Percentiles rank a stretch among this genome's conserved stretches.
These are phyloP conservation scores for Tupiocoris notatus DNA, from an alignment of 2,888 invertebrate species.

Conservation along the genomic window DNA sequence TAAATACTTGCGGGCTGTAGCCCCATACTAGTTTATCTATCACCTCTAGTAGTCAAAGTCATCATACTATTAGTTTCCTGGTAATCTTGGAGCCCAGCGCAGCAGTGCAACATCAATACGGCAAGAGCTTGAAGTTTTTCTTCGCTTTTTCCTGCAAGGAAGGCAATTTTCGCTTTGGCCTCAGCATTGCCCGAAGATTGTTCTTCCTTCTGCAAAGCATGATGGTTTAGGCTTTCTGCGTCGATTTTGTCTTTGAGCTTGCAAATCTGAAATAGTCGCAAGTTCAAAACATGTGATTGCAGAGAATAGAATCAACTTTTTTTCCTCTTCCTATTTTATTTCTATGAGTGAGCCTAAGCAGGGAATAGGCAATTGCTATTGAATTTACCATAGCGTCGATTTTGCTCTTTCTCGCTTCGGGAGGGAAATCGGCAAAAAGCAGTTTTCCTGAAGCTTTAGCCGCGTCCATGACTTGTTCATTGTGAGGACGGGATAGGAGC, in stretches of 20 bases:
- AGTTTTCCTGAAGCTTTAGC: constrained; percentile 85
- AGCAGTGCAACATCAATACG: constrained; percentile 90
- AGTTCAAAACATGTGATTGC: background rate
- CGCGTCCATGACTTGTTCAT: constrained; percentile 79
- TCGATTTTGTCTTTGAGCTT: constrained; percentile 75
- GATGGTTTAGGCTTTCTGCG: constrained; percentile 61
- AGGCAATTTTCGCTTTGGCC: constrained; percentile 56
- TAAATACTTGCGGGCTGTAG: too few species aligned
- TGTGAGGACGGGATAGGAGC: constrained; percentile 55
- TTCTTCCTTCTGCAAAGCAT: constrained; percentile 57
- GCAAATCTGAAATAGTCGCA: constrained; percentile 62
- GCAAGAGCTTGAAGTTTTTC: constrained; percentile 87
- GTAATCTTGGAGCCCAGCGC: constrained; percentile 86
- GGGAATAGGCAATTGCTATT: too few species aligned
- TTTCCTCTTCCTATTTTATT: too few species aligned
- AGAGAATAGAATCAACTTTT: background rate
- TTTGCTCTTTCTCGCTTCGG: constrained; percentile 68
- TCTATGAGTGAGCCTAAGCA: too few species aligned
- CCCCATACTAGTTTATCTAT: background rate
- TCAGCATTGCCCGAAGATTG: constrained; percentile 53
- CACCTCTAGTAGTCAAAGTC: background rate
- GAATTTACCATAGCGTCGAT: constrained; percentile 79
- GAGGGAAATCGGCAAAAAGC: constrained; percentile 70
- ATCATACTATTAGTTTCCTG: constrained; percentile 55
- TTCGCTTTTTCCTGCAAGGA: constrained; percentile 66